Conservation (phyloP, 2,113 vertebrate genomes). For the Coracopsis vasa region DNA sequence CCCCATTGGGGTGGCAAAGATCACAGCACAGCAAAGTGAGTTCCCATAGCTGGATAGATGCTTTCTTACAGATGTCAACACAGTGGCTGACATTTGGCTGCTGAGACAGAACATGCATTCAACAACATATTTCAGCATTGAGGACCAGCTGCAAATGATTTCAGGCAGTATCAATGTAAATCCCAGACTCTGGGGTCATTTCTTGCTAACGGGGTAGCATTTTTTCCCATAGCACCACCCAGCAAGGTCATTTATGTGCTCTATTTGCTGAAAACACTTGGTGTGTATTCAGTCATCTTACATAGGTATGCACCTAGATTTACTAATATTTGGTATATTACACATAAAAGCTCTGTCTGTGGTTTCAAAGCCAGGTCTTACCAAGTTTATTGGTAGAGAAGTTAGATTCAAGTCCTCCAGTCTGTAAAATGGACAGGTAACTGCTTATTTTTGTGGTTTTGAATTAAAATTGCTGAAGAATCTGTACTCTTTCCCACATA, state of each 20-base stretch:
- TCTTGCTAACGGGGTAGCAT: background rate
- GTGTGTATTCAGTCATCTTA: background rate
- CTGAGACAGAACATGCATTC: background rate
- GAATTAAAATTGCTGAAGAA: background rate
- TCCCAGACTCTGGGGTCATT: background rate
- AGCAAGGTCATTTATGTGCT: background rate
- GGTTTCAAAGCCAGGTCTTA: background rate
- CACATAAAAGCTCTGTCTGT: background rate
- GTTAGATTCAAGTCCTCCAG: background rate
- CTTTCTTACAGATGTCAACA: background rate
- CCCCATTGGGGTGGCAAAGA: background rate
- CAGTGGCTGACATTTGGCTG: background rate
- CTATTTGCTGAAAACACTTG: background rate
- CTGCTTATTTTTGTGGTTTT: background rate
- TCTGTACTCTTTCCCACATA: background rate
- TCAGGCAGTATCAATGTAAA: background rate
- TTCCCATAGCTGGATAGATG: accelerated
- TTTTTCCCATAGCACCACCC: background rate
- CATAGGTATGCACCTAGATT: background rate
- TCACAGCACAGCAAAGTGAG: background rate
- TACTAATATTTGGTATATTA: background rate
- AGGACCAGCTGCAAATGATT: background rate
- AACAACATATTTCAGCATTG: background rate
- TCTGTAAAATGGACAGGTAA: background rate
- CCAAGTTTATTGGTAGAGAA: background rate